phyloP scores from a whole-genome alignment of 2,888 invertebrate genomes.

The Pseudoips prasinana region DNA sequence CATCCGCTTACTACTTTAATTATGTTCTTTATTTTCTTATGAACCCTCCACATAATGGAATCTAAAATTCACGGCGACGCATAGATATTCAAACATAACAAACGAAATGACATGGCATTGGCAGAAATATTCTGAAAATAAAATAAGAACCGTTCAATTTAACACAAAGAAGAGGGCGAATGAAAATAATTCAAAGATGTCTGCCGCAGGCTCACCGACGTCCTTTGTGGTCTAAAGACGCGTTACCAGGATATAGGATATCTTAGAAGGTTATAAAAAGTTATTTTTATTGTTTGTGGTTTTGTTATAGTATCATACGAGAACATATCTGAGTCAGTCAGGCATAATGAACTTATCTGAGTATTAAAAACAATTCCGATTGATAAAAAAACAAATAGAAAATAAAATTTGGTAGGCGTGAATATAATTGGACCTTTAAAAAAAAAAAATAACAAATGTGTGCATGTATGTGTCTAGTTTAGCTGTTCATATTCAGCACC shows the following conservation, averaged over 20 bases:
- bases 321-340: too few relatives aligned
- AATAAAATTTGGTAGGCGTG: too few relatives aligned
- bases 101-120: slow-evolving; percentile 29
- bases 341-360: too few relatives aligned
- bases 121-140: slow-evolving; percentile 21
- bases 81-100: slow-evolving; percentile 15
- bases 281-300: not conserved
- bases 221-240: slow-evolving; percentile 26
- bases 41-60: not conserved
- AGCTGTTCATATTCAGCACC: too few relatives aligned
- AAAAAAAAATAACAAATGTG: too few relatives aligned
- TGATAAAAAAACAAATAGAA: too few relatives aligned
- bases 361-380: too few relatives aligned
- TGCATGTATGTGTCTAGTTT: too few relatives aligned
- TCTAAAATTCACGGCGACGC: not conserved
- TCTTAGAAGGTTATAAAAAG: not conserved
- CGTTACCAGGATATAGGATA: slow-evolving; percentile 14
- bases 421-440: too few relatives aligned
- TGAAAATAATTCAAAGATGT: slow-evolving; percentile 40
- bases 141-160: slow-evolving; percentile 35
- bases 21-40: too few relatives aligned
- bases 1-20: too few relatives aligned
- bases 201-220: slow-evolving; percentile 32
- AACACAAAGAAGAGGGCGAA: slow-evolving; percentile 33
- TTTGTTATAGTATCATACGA: too few relatives aligned